Percentiles rank a stretch among this genome's conserved stretches.
Evolutionary conservation across 2,888 invertebrate genomes (phyloP).

Genomic region (Morinoia aosen): DNA sequence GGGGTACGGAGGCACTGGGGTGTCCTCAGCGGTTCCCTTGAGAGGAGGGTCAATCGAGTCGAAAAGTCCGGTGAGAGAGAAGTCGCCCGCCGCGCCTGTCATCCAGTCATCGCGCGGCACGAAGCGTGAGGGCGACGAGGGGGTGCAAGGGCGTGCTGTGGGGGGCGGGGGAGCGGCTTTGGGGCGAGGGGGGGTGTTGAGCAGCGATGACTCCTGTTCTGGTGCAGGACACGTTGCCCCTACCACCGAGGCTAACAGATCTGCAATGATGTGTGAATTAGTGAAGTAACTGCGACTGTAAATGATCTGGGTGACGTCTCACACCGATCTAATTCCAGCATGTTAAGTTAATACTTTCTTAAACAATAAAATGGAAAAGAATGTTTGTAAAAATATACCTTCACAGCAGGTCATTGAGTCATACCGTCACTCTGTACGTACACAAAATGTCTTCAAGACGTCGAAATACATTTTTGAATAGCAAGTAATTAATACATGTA

Average conservation of each 20-base stretch:
- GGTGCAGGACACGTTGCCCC: background rate
- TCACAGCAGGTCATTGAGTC: background rate
- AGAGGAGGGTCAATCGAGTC: constrained; percentile 43
- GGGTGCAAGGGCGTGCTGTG: constrained; percentile 16
- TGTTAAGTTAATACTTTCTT: background rate
- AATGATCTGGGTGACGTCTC: background rate
- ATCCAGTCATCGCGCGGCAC: constrained; percentile 33
- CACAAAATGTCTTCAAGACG: background rate
- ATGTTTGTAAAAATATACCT: background rate
- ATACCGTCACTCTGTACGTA: background rate
- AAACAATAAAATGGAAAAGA: background rate
- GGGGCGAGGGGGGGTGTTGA: constrained; percentile 22
- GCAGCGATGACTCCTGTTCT: background rate
- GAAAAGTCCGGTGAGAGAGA: constrained; percentile 41
- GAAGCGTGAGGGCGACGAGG: constrained; percentile 33
- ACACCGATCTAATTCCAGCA: background rate
- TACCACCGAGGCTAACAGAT: constrained; percentile 28
- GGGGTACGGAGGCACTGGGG: background rate
- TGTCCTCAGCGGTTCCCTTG: background rate
- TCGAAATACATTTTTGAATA: background rate
- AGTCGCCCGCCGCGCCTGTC: background rate
- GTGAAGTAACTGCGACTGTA: too few relatives aligned
- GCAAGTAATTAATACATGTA: background rate
- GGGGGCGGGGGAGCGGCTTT: background rate
- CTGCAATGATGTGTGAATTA: background rate